Base-by-base conservation (phyloP, 1,140 invertebrate genomes). In the Metopolophium dirhodum region DNA sequence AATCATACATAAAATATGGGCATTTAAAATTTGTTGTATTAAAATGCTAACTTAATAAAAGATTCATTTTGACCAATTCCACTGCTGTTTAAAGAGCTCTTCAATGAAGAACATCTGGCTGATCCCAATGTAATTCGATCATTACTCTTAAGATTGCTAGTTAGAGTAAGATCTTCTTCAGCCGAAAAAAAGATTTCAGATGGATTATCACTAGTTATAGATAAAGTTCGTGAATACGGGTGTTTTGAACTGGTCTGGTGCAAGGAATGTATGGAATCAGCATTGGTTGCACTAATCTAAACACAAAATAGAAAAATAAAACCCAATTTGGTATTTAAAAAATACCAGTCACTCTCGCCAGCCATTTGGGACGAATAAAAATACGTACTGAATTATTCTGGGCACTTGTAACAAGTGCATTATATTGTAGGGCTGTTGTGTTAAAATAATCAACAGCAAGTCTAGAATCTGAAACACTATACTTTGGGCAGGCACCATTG, bases 171-270 rank as follows among this genome's bases (percentile, higher is more conserved):
- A 94, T 98, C 98, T 95, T 99, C 98, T 95, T 98, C 98, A 0
- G 98, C 98, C 0, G 98, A 98, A 94, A 98, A 98, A 95, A 98
- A 99, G 47, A 97, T 97, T 95, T 98, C 98, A 0, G 98, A 98
- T 94, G 98, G 98, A 95, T 98, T 98, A 95, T 98, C 98, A 93
- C 97, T 98, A 4, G 97, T 98, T 94, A 98, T 97, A 0, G 98
- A 98, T 94, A 98, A 96, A 2, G 98, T 98, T 94, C 98, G 95
- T 95, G 91, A 97, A 4, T 93, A 94, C 11, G 93, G 89, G 49
- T 90, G 93, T 90, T 91, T 85, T n/a, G 86, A 61, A 91, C 88
- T 91, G 0, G 45, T 90, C 18, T 90, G 68, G 26, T 94, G 68
- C 23, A 94, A 92, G 20, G 91, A 93, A 47, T 92, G 68, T 51